These are phyloP conservation scores for Cyrtorhinus lividipennis DNA, from an alignment of 1,140 invertebrate genomes.

Conservation along the genomic window DNA sequence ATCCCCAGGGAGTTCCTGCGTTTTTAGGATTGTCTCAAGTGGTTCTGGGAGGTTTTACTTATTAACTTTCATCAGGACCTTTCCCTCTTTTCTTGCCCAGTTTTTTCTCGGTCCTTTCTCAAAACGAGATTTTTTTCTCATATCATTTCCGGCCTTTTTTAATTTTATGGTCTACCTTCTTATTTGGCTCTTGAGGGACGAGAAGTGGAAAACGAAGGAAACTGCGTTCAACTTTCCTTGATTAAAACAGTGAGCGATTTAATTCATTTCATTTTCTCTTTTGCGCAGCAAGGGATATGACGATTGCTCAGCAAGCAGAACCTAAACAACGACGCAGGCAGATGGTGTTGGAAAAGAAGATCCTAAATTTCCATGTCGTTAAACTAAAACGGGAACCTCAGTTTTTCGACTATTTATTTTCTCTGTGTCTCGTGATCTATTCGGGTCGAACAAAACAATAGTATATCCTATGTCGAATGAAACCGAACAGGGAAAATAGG, in stretches of 20 bases:
- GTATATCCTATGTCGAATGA: no score
- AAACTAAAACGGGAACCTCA: no score
- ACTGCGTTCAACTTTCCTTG: not conserved
- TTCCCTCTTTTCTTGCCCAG: not conserved
- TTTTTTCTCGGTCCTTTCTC: not conserved
- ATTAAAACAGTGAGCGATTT: not conserved
- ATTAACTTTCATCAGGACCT: constrained; percentile 3
- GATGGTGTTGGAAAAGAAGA: no score
- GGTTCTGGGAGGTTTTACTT: constrained; percentile 2
- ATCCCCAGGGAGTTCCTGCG: not conserved
- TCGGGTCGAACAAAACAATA: no score
- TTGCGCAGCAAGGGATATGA: no score
- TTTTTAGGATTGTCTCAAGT: constrained; percentile 10
- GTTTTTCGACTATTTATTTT: no score
- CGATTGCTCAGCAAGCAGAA: no score
- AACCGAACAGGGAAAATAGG: no score
- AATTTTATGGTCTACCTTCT: not conserved
- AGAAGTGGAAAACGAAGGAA: not conserved
- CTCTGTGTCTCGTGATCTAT: no score
- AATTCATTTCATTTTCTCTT: not conserved
- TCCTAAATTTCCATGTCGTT: no score
- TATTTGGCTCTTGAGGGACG: not conserved
- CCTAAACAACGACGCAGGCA: no score
- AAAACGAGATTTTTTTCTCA: constrained; percentile 3
- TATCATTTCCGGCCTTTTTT: not conserved